These are phyloP conservation scores for Corvus cornix DNA, from an alignment of 2,113 vertebrate genomes.

Conservation along the genomic window DNA sequence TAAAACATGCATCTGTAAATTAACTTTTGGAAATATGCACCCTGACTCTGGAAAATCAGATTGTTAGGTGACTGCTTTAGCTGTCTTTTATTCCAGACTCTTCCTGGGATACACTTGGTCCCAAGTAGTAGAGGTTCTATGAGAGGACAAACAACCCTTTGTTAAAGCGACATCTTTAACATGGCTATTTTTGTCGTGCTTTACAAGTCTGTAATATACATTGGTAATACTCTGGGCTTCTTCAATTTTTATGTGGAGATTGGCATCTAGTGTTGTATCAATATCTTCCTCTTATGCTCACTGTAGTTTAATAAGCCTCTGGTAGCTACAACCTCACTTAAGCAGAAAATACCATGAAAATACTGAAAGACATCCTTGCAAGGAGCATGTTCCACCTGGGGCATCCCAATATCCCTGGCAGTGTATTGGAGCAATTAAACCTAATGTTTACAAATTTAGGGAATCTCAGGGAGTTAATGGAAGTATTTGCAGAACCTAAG, in stretches of 20 bases:
- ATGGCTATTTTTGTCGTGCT: neutral
- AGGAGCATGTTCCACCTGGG: neutral
- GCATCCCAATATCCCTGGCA: neutral
- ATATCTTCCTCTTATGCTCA: accelerated
- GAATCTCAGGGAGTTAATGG: neutral
- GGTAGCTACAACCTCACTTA: neutral
- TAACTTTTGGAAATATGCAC: neutral
- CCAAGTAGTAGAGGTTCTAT: neutral
- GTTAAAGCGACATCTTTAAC: neutral
- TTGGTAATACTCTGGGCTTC: neutral
- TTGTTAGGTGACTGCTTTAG: neutral
- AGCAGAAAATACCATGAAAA: neutral
- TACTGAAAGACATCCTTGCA: neutral
- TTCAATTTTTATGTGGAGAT: neutral
- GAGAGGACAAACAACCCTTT: neutral
- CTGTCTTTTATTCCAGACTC: neutral
- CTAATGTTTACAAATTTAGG: neutral
- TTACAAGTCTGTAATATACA: neutral
- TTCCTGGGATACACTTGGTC: neutral
- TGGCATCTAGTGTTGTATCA: neutral
- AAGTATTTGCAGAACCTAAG: neutral
- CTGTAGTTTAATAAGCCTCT: neutral
- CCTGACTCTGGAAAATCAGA: neutral
- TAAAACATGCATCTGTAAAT: neutral
- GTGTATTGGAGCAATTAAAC: neutral